Evolutionary conservation across 2,113 vertebrate genomes (phyloP).

Genomic region (Cavia aperea): DNA sequence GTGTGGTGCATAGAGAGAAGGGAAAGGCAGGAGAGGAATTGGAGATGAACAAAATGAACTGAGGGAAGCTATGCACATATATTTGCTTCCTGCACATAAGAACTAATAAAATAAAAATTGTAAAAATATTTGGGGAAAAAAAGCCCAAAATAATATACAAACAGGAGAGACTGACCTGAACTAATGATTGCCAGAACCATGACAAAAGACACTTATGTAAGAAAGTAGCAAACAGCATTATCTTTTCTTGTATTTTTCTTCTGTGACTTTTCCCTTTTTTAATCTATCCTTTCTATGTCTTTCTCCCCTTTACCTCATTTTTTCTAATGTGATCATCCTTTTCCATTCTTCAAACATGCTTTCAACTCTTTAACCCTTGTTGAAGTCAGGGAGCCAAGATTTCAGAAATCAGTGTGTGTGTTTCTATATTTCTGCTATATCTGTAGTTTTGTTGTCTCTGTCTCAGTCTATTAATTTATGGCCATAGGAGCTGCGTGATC

Average conservation of each 20-base stretch:
- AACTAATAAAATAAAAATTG: not conserved
- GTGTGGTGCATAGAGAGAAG: not conserved
- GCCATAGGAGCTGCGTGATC: accelerated
- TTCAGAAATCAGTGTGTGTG: not conserved
- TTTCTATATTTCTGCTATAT: not conserved
- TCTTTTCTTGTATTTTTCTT: not conserved
- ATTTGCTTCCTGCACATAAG: not conserved
- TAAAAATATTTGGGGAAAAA: not conserved
- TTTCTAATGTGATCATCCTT: not conserved
- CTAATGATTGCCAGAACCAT: not conserved
- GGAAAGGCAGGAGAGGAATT: not conserved
- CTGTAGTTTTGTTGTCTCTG: not conserved
- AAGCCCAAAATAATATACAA: not conserved
- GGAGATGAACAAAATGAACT: not conserved
- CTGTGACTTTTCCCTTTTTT: not conserved
- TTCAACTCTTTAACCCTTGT: not conserved
- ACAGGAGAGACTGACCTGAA: not conserved
- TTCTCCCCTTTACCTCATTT: not conserved
- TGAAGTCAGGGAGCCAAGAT: not conserved
- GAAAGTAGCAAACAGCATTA: not conserved
- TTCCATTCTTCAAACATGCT: not conserved
- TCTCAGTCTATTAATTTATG: not conserved
- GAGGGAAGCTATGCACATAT: too few relatives aligned
- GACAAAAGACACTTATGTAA: not conserved
- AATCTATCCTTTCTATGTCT: not conserved